Evolutionary conservation across 2,888 invertebrate species (phyloP), one percentile per base, ranked within the genome.

Genomic region (Sesia bembeciformis): DNA sequence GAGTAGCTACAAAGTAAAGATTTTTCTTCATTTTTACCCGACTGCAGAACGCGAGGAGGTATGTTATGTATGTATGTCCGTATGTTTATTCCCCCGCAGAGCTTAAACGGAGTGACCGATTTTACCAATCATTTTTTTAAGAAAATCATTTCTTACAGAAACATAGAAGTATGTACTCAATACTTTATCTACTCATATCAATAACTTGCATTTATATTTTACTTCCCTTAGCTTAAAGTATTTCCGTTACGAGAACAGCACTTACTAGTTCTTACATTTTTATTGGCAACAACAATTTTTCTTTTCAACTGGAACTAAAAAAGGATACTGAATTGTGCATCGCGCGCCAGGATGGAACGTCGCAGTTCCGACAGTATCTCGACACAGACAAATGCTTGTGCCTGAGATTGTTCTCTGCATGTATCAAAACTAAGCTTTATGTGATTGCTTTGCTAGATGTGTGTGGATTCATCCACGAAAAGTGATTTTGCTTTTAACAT

Each of bases 301-400:
- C 46, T 46, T 23, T 23, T n/a, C n/a, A n/a, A 23, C 23, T 46
- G 46, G 46, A 46, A 46, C 23, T 8, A 7, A 46, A 46, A 46
- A 46, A 8, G 5, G 7, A 23, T 7, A 46, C 46, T 46, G 46
- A 46, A 46, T 46, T 46, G 46, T 50, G 50, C 50, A 50, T 50
- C 50, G 23, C 39, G 61, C 55, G 56, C 57, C 61, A 60, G 64
- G 56, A 65, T 56, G 59, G 62, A 65, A 61, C 61, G 62, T 60
- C 53, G 55, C 60, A 63, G 63, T 66, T 64, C 67, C 59, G 70
- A 74, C 70, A 61, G 59, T 67, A 72, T 69, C 73, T 69, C 58
- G 77, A 78, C 77, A 60, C 59, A 66, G 76, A 78, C 70, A 68
- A 77, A 79, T 78, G 76, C 66, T 60, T 40, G 60, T 56, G 52